These are phyloP conservation scores for Bombylius discolor DNA, from an alignment of 2,888 invertebrate genomes.

Conservation along the genomic window DNA sequence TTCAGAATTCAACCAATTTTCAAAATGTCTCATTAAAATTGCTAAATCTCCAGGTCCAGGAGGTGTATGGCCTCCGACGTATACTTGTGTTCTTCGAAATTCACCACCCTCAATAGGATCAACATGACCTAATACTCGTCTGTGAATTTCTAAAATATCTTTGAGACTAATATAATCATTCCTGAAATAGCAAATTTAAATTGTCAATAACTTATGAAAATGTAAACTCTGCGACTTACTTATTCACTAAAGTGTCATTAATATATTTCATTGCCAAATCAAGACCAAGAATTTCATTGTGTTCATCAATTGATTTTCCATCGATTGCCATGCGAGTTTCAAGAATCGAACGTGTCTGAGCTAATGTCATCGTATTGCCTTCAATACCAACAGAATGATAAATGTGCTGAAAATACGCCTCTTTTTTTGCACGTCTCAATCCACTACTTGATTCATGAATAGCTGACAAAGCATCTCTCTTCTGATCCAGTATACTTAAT, in stretches of 20 bases:
- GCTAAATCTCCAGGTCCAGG: slow-evolving; percentile 74
- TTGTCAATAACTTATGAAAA: background rate
- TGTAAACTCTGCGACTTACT: slow-evolving; percentile 26
- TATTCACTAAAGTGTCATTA: slow-evolving; percentile 61
- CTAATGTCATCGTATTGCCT: slow-evolving; percentile 91
- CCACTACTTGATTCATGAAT: slow-evolving; percentile 72
- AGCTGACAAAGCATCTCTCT: slow-evolving; percentile 65
- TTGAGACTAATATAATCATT: slow-evolving; percentile 65
- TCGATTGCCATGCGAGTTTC: slow-evolving; percentile 79
- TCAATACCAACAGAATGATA: slow-evolving; percentile 96
- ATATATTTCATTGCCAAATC: slow-evolving; percentile 93
- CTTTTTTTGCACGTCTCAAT: slow-evolving; percentile 76
- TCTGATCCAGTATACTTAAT: slow-evolving; percentile 54
- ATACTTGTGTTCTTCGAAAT: slow-evolving; percentile 80
- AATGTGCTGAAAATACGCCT: slow-evolving; percentile 91
- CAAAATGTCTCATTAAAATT: slow-evolving; percentile 71
- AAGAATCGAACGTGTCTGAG: slow-evolving; percentile 79
- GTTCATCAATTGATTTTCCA: slow-evolving; percentile 89
- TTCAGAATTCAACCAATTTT: slow-evolving; percentile 88
- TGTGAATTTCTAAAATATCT: slow-evolving; percentile 86
- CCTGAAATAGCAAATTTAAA: slow-evolving; percentile 30
- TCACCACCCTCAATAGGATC: slow-evolving; percentile 86
- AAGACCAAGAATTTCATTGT: slow-evolving; percentile 90
- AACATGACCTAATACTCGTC: slow-evolving; percentile 84
- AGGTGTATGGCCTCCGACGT: slow-evolving; percentile 89